phyloP scores from a whole-genome alignment of 2,888 invertebrate species.

The Polylopha cassiicola region DNA sequence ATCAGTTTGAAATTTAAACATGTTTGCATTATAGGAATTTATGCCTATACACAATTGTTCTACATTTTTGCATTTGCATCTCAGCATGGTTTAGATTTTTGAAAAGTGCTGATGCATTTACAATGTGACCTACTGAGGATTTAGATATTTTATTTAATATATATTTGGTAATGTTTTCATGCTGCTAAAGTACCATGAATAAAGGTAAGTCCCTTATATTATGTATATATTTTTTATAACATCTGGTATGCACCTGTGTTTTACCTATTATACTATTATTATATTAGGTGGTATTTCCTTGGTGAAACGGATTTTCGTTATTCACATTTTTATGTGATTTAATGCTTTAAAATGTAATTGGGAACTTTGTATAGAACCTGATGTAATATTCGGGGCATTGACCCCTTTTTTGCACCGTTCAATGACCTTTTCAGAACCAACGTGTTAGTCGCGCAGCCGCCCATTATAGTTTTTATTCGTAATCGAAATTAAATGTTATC shows the following conservation, averaged over 20 bases:
- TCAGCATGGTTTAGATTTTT: conserved; percentile 1
- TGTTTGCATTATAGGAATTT: not conserved
- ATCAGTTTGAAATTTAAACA: no score
- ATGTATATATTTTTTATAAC: no score
- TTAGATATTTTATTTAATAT: no score
- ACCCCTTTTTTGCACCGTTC: conserved; percentile 66
- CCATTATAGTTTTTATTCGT: conserved; percentile 18
- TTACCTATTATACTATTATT: no score
- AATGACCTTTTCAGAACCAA: conserved; percentile 62
- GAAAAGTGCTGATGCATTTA: conserved; percentile 10
- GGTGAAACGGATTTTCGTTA: no score
- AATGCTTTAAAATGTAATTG: conserved; percentile 1
- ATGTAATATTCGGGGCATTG: conserved; percentile 56
- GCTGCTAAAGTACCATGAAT: no score
- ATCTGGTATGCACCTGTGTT: no score
- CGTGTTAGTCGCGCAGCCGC: conserved; percentile 41
- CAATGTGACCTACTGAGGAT: no score
- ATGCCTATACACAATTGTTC: not conserved
- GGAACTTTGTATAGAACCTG: conserved; percentile 26
- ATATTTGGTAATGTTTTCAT: no score
- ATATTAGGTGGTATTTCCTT: no score
- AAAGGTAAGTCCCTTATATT: no score
- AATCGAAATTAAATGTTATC: conserved; percentile 14
- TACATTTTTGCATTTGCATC: not conserved
- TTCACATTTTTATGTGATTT: conserved; percentile 1